Base-by-base conservation (phyloP, 2,888 invertebrate species). In the Drosophila testacea region DNA sequence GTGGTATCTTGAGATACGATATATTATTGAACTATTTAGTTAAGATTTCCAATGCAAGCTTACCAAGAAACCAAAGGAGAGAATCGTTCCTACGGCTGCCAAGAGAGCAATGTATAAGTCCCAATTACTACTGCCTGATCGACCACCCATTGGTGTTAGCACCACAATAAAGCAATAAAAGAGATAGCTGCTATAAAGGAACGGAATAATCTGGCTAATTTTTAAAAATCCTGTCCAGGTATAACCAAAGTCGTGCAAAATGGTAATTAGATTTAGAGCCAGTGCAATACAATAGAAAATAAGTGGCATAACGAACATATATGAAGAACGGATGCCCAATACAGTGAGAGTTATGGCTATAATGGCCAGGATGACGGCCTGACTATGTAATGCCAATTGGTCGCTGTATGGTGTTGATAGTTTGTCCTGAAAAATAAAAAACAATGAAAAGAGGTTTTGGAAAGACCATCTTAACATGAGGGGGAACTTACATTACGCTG, bases 81-180 rank as follows among this genome's bases (percentile, higher is more conserved):
- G 63, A 2, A 92, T 50, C 1, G 91, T 87, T 4, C 90, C 88
- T 5, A 91, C n/a, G 9, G 88, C 80, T 46, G 88, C 90, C 10
- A 94, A 64, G 1, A 90, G 83, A 7, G 93, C 93, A 68, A 95
- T 92, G 27, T 94, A 80, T 2, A 94, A 61, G 79, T 95, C 95
- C 0, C 95, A 94, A 77, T 93, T 93, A 1, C 85, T 80, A 5
- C 93, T 90, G 28, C 79, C 77, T n/a, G 10, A 90, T 5, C 94
- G 91, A 0, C 94, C 95, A 92, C 94, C 93, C 76, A 95, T 94
- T 0, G 95, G 95, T 9, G 94, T 93, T 59, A 95, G 93, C 50
- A 94, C 91, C 39, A 91, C 91, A 38, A 93, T 90, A n/a, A 93
- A 90, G 2, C 92, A 90, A 71, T 93, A 90, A 32, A 93, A 90